A percentile compares a stretch with the other conserved stretches of the same genome.
Conservation (phyloP, 2,797 vertebrate species). For the Chelmon rostratus region DNA sequence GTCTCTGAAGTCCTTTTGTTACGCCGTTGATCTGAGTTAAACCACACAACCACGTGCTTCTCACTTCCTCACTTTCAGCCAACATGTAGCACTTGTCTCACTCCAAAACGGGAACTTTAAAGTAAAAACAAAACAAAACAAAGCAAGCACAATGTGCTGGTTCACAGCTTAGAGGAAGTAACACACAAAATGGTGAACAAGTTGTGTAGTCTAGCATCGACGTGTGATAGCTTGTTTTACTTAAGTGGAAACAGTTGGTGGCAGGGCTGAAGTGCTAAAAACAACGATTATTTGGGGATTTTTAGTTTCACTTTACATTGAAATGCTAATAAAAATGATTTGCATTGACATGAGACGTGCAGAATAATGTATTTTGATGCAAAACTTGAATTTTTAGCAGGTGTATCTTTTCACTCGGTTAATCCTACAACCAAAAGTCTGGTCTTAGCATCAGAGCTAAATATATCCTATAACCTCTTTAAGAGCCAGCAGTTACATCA, state of each 20-base stretch:
- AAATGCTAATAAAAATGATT: neutral
- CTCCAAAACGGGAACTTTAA: constrained; percentile 64
- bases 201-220: neutral
- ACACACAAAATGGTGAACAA: constrained; percentile 21
- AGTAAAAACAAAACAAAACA: constrained; percentile 13
- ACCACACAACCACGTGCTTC: constrained; percentile 52
- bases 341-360: neutral
- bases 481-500: constrained; percentile 27
- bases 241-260: constrained; percentile 9
- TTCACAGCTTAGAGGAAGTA: constrained; percentile 57
- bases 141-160: constrained; percentile 32
- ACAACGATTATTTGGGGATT: neutral
- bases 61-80: constrained; percentile 66
- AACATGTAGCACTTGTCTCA: constrained; percentile 32
- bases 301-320: neutral
- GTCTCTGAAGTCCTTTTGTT: constrained; percentile 47
- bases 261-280: neutral
- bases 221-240: neutral
- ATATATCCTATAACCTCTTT: neutral
- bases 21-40: constrained; percentile 53
- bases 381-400: neutral
- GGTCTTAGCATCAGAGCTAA: neutral
- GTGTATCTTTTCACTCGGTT: neutral
- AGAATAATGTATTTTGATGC: neutral
- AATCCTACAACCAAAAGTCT: neutral